Base-by-base conservation (phyloP, 2,797 vertebrate species). In the Diplodus sargus region DNA sequence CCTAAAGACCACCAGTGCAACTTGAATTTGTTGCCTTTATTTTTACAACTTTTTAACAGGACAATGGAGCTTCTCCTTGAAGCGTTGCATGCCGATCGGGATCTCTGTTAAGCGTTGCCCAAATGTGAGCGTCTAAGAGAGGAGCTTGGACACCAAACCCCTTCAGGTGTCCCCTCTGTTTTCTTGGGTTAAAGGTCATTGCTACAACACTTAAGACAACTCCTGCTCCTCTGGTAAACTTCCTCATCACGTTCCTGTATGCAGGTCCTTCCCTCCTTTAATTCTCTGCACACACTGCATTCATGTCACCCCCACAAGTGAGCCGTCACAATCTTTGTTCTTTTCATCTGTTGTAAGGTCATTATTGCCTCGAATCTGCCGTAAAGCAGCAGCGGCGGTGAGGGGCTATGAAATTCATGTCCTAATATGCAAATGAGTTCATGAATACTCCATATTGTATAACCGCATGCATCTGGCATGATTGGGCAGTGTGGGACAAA, bases 401-500 rank as follows among this genome's bases (percentile, higher is more conserved):
- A 80, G 70, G 70, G 67, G 58, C 65, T 67, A 82, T 85, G 78
- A 90, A 92, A 93, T 83, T 73, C 69, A 81, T 85, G 79, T 88
- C 90, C 91, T 78, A 65, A 83, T 91, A 94, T 94, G 92, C 89
- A 94, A 94, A 93, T 94, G 22, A 88, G 77, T 83, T 89, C 90
- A 86, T 90, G 81, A 86, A 82, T 45, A 82, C 86, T 86, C 86
- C 87, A 88, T 91, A 90, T 92, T 95, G 93, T 93, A 85, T 70
- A 91, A 90, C 86, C 82, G 23, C 90, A 85, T 91, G 91, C 90
- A 93, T 91, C 89, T 92, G 91, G 90, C 84, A 85, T 88, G 91
- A 92, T 91, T 92, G 91, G 91, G 84, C 89, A 86, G 88, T 68
- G 85, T 82, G 87, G 89, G 91, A 92, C 90, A 92, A 93, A 93